Percentiles rank a stretch among this genome's conserved stretches.
These are phyloP conservation scores for Stratiomys singularior DNA, from an alignment of 2,888 invertebrate species.

Conservation along the genomic window DNA sequence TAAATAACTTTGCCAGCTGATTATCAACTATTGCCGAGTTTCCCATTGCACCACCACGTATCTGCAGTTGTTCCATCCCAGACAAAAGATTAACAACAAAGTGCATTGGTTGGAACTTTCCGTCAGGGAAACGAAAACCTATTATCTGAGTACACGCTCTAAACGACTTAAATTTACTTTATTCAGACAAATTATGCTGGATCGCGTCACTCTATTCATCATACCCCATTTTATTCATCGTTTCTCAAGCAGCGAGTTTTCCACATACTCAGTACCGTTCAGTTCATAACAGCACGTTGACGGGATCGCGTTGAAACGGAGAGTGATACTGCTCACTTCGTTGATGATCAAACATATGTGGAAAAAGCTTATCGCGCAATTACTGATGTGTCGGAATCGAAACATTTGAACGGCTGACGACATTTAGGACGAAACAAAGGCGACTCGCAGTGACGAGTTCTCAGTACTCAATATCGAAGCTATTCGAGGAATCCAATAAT, in stretches of 20 bases:
- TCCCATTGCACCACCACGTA: no score
- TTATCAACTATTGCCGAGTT: no score
- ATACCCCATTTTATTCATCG: constrained; percentile 26
- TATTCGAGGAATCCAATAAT: no score
- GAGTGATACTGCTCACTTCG: background rate
- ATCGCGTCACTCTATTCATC: constrained; percentile 4
- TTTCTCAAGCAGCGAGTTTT: background rate
- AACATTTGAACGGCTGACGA: background rate
- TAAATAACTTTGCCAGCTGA: no score
- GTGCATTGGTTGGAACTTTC: background rate
- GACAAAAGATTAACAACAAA: no score
- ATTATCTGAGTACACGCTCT: background rate
- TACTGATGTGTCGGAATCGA: constrained; percentile 20
- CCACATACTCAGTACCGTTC: background rate
- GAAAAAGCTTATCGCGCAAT: constrained; percentile 20
- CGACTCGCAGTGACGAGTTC: no score
- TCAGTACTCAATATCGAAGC: no score
- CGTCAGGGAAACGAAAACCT: background rate
- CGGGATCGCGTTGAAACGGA: constrained; percentile 9
- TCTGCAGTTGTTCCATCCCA: no score
- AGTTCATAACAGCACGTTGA: constrained; percentile 30
- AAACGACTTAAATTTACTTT: background rate
- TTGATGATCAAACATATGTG: constrained; percentile 7
- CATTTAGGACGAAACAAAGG: no score
- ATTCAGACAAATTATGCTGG: constrained; percentile 12